Evolutionary conservation across 2,113 vertebrate species (phyloP).

Genomic region (Ranitomeya imitator): DNA sequence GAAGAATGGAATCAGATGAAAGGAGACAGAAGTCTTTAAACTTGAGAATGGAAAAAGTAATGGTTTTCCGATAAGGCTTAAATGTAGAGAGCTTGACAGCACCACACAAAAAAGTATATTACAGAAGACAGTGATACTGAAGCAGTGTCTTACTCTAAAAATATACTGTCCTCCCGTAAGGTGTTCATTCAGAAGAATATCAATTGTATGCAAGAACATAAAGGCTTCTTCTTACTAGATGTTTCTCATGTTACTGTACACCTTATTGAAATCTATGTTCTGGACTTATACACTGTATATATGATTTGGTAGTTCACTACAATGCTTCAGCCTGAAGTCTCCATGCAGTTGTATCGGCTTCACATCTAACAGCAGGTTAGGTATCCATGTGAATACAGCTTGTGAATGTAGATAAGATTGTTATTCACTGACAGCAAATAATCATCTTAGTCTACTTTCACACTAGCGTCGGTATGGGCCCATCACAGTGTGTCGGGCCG

Average conservation of each 20-base stretch:
- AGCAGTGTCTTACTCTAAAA: neutral
- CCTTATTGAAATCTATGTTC: neutral
- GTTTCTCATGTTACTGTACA: neutral
- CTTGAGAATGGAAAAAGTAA: slow-evolving; percentile 33
- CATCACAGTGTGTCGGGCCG: too few relatives aligned
- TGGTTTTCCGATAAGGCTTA: slow-evolving; percentile 39
- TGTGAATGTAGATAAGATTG: too few relatives aligned
- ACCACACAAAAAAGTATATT: slow-evolving; percentile 8
- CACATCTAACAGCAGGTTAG: too few relatives aligned
- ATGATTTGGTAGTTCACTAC: neutral
- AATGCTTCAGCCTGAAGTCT: too few relatives aligned
- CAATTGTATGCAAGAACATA: neutral
- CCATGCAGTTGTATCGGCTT: too few relatives aligned
- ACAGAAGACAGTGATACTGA: neutral
- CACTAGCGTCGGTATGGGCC: too few relatives aligned
- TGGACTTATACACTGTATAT: neutral
- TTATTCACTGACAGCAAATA: too few relatives aligned
- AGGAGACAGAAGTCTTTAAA: slow-evolving; percentile 42
- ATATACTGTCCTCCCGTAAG: neutral
- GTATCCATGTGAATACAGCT: too few relatives aligned
- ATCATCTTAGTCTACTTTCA: too few relatives aligned
- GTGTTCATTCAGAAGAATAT: neutral
- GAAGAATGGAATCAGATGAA: slow-evolving; percentile 33
- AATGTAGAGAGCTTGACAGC: slow-evolving; percentile 25
- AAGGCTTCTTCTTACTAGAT: slow-evolving; percentile 7